phyloP scores from a whole-genome alignment of 2,113 vertebrate species.

The Tachysurus vachellii region DNA sequence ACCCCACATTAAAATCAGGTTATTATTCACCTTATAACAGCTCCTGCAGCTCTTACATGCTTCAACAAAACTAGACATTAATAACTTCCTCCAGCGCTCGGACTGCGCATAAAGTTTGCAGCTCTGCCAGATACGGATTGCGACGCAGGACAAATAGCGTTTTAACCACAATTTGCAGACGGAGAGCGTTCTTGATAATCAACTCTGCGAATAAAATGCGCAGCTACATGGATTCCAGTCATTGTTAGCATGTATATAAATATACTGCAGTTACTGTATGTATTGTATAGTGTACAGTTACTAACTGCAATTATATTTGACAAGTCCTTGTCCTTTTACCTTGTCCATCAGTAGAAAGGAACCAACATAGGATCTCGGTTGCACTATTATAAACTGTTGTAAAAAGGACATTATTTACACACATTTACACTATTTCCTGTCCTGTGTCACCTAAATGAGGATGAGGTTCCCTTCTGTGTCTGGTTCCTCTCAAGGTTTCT shows the following conservation, averaged over 20 bases:
- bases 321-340: not conserved
- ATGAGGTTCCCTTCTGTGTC: no score
- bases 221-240: not conserved
- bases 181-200: not conserved
- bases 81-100: not conserved
- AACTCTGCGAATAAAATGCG: not conserved
- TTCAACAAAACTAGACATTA: not conserved
- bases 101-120: constrained; percentile 16
- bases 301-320: not conserved
- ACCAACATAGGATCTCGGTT: not conserved
- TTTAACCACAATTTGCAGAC: not conserved
- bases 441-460: no score
- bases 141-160: constrained; percentile 2
- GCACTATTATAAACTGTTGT: no score
- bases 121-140: not conserved
- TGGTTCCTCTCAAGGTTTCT: no score
- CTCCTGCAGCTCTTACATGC: not conserved
- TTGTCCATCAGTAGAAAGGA: not conserved
- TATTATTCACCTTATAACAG: not conserved
- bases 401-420: no score
- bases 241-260: no score
- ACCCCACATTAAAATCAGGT: constrained; percentile 1
- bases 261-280: not conserved
- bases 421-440: no score
- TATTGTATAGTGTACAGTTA: not conserved